These are phyloP conservation scores for Aleiodes alternator DNA, from an alignment of 2,888 invertebrate species.

Conservation along the genomic window DNA sequence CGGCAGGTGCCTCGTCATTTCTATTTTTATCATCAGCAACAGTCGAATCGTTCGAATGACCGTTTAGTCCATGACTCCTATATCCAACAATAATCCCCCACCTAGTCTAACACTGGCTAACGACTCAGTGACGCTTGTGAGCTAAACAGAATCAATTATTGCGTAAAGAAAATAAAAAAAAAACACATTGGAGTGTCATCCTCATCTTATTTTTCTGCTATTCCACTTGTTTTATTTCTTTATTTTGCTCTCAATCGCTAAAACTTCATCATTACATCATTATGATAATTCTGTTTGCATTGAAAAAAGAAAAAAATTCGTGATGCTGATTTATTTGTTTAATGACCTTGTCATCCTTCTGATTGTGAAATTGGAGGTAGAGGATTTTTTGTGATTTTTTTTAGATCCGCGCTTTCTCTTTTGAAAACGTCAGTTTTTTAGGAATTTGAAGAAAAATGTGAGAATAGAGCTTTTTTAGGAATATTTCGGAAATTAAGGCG, in stretches of 20 bases:
- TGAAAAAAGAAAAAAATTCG: no score
- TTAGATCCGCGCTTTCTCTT: no score
- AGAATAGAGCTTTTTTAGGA: no score
- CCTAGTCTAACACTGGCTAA: background rate
- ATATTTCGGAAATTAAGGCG: no score
- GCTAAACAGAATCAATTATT: conserved; percentile 26
- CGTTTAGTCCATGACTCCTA: conserved; percentile 28
- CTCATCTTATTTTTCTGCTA: conserved; percentile 6
- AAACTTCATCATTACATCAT: background rate
- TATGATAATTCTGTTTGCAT: background rate
- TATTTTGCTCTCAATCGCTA: background rate
- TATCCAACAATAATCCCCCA: background rate
- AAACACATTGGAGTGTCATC: conserved; percentile 3
- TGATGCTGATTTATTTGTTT: no score
- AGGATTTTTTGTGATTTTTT: no score
- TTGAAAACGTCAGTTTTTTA: no score
- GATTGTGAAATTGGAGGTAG: no score
- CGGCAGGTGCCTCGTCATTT: conserved; percentile 50
- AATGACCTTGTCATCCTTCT: no score
- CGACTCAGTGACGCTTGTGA: background rate
- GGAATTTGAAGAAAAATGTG: no score
- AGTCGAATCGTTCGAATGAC: conserved; percentile 33
- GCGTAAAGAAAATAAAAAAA: background rate
- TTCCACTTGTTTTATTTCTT: background rate
- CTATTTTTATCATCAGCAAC: conserved; percentile 53